These are phyloP conservation scores for Pantala flavescens DNA, from an alignment of 1,140 invertebrate genomes.

Conservation along the genomic window DNA sequence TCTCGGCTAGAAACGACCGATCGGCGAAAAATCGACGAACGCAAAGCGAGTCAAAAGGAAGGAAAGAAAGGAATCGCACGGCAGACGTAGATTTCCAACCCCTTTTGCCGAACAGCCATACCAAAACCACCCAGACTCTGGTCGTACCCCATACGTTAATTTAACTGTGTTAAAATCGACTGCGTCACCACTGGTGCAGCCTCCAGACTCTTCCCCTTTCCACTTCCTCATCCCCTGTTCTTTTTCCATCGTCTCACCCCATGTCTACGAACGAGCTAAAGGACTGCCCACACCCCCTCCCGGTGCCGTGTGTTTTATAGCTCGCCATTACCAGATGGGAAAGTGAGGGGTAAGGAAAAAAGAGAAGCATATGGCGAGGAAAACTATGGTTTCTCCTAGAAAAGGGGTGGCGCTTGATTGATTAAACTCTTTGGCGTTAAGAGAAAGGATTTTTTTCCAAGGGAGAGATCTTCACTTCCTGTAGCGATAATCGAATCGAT, in stretches of 20 bases:
- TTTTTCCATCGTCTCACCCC: not conserved
- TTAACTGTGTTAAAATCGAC: slow-evolving; percentile 10
- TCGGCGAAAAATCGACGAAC: too few relatives aligned
- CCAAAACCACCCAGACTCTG: not conserved
- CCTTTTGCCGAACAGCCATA: too few relatives aligned
- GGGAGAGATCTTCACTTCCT: too few relatives aligned
- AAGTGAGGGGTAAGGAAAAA: not conserved
- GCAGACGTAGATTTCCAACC: too few relatives aligned
- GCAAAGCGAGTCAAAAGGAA: too few relatives aligned
- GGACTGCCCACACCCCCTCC: not conserved
- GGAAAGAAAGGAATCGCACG: too few relatives aligned
- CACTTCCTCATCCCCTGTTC: not conserved
- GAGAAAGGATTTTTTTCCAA: not conserved
- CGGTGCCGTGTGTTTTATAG: not conserved
- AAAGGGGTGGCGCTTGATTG: not conserved
- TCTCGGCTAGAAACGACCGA: too few relatives aligned
- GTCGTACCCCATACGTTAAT: not conserved
- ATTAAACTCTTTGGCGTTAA: not conserved
- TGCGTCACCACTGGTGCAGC: slow-evolving; percentile 1
- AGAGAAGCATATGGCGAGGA: not conserved
- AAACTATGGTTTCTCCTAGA: not conserved
- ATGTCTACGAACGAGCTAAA: not conserved
- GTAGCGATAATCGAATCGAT: too few relatives aligned
- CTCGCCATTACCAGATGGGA: not conserved
- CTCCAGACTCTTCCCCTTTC: not conserved